phyloP scores from a whole-genome alignment of 2,888 invertebrate species.

The Stenichneumon culpator region DNA sequence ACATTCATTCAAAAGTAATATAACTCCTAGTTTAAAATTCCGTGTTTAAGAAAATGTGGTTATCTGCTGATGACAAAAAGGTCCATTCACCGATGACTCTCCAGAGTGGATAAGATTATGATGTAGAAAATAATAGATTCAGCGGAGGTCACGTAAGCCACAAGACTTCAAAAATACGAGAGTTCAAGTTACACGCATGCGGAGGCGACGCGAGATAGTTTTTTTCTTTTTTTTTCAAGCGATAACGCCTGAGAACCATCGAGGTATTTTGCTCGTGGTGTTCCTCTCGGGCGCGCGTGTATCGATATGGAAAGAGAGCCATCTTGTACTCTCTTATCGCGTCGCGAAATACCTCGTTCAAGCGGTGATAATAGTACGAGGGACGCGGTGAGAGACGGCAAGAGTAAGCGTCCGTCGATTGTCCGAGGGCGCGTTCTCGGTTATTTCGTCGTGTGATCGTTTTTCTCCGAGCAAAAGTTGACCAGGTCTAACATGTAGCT shows the following conservation, averaged over 20 bases:
- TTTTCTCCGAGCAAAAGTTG: conserved; percentile 32
- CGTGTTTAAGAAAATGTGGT: neutral
- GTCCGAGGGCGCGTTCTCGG: conserved; percentile 13
- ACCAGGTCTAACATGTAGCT: conserved; percentile 13
- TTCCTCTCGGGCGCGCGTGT: conserved; percentile 26
- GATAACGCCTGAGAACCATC: conserved; percentile 36
- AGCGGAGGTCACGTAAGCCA: neutral
- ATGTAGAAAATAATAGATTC: neutral
- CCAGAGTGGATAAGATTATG: neutral
- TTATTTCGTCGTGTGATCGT: conserved; percentile 38
- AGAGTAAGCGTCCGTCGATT: conserved; percentile 30
- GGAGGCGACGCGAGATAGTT: neutral
- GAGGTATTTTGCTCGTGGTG: conserved; percentile 35
- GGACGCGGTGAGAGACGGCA: neutral
- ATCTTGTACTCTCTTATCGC: conserved; percentile 41
- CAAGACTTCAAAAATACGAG: neutral
- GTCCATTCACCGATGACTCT: neutral
- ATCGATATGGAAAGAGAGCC: conserved; percentile 41
- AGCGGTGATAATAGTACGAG: conserved; percentile 35
- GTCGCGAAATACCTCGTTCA: conserved; percentile 40
- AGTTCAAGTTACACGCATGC: neutral
- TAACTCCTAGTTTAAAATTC: neutral
- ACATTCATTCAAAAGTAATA: neutral
- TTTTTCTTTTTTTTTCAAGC: neutral
- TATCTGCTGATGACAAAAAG: neutral